Conservation (phyloP, 2,888 invertebrate species). For the Rhamnusium bicolor region DNA sequence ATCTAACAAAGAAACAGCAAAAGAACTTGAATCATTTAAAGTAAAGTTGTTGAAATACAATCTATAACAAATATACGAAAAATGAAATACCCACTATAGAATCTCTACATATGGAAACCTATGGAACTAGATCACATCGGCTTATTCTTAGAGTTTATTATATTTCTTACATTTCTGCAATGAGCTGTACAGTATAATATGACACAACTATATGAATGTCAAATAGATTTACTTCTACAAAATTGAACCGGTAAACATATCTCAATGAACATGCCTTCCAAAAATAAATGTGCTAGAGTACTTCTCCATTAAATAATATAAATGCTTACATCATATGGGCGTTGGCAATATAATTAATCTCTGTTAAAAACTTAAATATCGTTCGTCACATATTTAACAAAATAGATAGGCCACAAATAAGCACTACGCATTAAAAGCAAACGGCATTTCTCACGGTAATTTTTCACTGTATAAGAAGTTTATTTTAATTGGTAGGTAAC, state of each 20-base stretch:
- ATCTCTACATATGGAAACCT: too few species aligned
- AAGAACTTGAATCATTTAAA: too few species aligned
- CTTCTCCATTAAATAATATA: conserved; percentile 12
- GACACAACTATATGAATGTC: too few species aligned
- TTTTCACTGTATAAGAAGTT: background rate
- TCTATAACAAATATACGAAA: too few species aligned
- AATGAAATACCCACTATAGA: too few species aligned
- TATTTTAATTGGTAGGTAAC: background rate
- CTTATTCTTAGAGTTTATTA: too few species aligned
- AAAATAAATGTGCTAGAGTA: background rate
- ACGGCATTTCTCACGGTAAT: conserved; percentile 16
- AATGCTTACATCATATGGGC: conserved; percentile 7
- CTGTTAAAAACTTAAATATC: conserved; percentile 15
- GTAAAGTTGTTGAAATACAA: too few species aligned
- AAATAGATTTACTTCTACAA: too few species aligned
- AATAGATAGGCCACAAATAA: conserved; percentile 10
- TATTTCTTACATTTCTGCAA: too few species aligned
- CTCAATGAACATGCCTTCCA: background rate
- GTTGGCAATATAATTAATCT: conserved; percentile 26
- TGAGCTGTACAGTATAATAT: too few species aligned
- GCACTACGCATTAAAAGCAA: background rate
- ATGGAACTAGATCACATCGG: too few species aligned
- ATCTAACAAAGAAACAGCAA: too few species aligned
- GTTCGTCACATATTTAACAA: conserved; percentile 7
- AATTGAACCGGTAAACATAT: background rate